Percentiles rank a stretch among this genome's conserved stretches.
phyloP scores from a whole-genome alignment of 2,888 invertebrate genomes.

The Parapristionchus giblindavisi region DNA sequence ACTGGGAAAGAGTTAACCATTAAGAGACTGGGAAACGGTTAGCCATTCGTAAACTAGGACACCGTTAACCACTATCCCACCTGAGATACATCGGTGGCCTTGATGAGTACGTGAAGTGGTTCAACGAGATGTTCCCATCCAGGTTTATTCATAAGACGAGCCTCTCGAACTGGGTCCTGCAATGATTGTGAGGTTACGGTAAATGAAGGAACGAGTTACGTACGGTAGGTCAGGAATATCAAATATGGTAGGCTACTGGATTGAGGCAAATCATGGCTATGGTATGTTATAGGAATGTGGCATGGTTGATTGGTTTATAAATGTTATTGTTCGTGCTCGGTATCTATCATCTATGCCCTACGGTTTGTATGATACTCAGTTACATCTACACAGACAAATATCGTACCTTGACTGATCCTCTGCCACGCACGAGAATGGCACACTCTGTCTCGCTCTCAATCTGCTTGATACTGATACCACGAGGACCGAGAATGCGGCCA shows the following conservation, averaged over 20 bases:
- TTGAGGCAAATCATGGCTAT: neutral
- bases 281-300: too few species aligned
- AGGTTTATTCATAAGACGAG: slow-evolving; percentile 47
- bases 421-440: slow-evolving; percentile 59
- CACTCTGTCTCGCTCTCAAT: slow-evolving; percentile 57
- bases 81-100: slow-evolving; percentile 45
- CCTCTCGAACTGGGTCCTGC: slow-evolving; percentile 51
- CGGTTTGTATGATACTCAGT: too few species aligned
- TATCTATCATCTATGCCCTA: too few species aligned
- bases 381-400: too few species aligned
- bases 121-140: slow-evolving; percentile 64
- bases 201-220: neutral
- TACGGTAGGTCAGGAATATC: slow-evolving; percentile 12
- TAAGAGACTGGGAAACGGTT: neutral
- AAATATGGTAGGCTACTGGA: too few species aligned
- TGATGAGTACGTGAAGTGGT: slow-evolving; percentile 60
- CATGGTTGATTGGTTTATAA: too few species aligned
- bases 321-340: too few species aligned
- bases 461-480: slow-evolving; percentile 62
- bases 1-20: too few species aligned
- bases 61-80: neutral
- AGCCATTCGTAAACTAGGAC: neutral
- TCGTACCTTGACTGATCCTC: slow-evolving; percentile 60
- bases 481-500: slow-evolving; percentile 61
- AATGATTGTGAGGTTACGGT: too few species aligned